These are phyloP conservation scores for Furcifer pardalis DNA, from an alignment of 2,797 vertebrate genomes.

Conservation along the genomic window DNA sequence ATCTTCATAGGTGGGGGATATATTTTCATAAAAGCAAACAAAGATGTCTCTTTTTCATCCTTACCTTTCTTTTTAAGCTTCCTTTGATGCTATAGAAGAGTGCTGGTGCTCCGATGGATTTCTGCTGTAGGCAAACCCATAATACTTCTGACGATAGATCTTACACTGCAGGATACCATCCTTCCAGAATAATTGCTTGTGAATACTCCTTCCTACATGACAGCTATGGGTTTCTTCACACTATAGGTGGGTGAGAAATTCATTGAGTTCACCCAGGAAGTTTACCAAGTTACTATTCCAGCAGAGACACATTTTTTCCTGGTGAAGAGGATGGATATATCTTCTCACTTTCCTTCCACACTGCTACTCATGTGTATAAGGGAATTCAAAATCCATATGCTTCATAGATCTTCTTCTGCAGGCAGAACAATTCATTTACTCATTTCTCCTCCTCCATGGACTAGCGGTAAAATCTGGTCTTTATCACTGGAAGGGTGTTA, in stretches of 20 bases:
- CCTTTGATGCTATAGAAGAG: not conserved
- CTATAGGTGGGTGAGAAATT: not conserved
- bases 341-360: too few species aligned
- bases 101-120: not conserved
- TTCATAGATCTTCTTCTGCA: not conserved
- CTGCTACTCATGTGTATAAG: too few species aligned
- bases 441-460: too few species aligned
- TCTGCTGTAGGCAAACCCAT: not conserved
- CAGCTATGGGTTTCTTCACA: not conserved
- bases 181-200: not conserved
- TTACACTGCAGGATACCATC: not conserved
- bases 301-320: not conserved
- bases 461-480: too few species aligned
- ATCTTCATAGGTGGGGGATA: not conserved
- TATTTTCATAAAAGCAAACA: not conserved
- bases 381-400: not conserved
- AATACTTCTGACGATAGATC: not conserved
- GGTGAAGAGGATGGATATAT: not conserved
- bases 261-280: not conserved
- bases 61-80: not conserved
- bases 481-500: too few species aligned
- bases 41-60: not conserved
- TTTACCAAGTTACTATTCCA: not conserved
- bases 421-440: too few species aligned
- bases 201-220: not conserved